Percentiles rank a stretch among this genome's conserved stretches.
These are phyloP conservation scores for Hermaeophaga mercurialis DNA, from an alignment of 2,888 invertebrate genomes.

Conservation along the genomic window DNA sequence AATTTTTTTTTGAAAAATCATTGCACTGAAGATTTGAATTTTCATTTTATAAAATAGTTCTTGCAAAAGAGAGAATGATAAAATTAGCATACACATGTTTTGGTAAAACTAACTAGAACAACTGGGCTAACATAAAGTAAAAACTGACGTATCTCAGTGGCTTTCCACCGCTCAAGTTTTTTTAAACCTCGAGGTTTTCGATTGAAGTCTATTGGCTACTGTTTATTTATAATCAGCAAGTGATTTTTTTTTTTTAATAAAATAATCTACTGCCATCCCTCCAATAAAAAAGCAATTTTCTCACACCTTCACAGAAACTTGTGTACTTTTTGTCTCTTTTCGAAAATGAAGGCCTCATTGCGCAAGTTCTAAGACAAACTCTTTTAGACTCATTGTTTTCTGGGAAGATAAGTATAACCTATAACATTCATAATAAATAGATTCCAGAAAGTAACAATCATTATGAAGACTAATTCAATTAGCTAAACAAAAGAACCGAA, in stretches of 20 bases:
- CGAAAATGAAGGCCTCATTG: slow-evolving; percentile 23
- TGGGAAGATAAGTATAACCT: too few relatives aligned
- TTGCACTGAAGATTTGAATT: slow-evolving; percentile 30
- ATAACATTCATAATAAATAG: too few relatives aligned
- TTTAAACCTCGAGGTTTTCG: slow-evolving; percentile 38
- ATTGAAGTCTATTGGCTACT: slow-evolving; percentile 41
- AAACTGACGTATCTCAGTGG: slow-evolving; percentile 40
- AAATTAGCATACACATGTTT: slow-evolving; percentile 31
- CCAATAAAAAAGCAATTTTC: slow-evolving; percentile 39
- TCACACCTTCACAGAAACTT: slow-evolving; percentile 36
- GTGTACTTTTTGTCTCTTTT: slow-evolving; percentile 15
- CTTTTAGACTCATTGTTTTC: slow-evolving; percentile 25
- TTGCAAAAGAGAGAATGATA: slow-evolving; percentile 34
- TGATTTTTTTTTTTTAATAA: slow-evolving; percentile 15
- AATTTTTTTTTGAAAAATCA: slow-evolving; percentile 31
- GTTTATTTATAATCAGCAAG: slow-evolving; percentile 7
- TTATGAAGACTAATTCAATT: too few relatives aligned
- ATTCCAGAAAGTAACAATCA: too few relatives aligned
- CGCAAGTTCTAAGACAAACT: slow-evolving; percentile 30
- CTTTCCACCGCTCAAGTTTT: slow-evolving; percentile 40
- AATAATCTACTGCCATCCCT: slow-evolving; percentile 33
- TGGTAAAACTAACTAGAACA: slow-evolving; percentile 32
- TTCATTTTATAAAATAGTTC: slow-evolving; percentile 32
- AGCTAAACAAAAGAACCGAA: too few relatives aligned
- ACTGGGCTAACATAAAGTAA: slow-evolving; percentile 37